A percentile compares a stretch with the other conserved stretches of the same genome.
Conservation (phyloP, 2,113 vertebrate species). For the Pan troglodytes region DNA sequence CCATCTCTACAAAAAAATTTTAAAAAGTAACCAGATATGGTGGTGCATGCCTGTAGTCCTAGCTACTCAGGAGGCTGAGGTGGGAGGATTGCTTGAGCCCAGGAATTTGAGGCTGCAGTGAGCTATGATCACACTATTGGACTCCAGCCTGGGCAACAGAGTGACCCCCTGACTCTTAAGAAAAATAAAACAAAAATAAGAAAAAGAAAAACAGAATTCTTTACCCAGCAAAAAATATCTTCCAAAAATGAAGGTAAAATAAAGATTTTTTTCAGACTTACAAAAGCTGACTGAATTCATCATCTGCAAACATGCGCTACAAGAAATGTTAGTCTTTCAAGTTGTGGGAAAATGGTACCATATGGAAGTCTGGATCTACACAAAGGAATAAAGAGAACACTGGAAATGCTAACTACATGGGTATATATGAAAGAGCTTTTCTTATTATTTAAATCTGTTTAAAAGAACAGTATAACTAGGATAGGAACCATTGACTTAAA, state of each 20-base stretch:
- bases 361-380: not conserved
- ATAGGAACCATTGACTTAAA: not conserved
- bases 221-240: conserved; percentile 48
- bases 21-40: not conserved
- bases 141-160: not conserved
- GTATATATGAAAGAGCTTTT: not conserved
- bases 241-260: conserved; percentile 33
- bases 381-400: not conserved
- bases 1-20: not conserved
- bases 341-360: not conserved
- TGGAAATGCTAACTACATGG: not conserved
- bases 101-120: not conserved
- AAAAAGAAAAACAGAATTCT: not conserved
- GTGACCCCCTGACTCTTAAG: not conserved
- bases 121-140: not conserved
- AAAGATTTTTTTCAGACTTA: conserved; percentile 24
- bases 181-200: not conserved
- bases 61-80: not conserved
- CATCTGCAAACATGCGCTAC: not conserved
- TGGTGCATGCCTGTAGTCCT: not conserved
- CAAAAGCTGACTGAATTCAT: not conserved
- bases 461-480: conserved; percentile 13
- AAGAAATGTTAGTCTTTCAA: conserved; percentile 4
- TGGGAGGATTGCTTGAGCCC: not conserved
- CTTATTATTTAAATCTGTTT: conserved; percentile 21